phyloP scores from a whole-genome alignment of 2,113 vertebrate genomes.

The Opisthocomus hoazin region DNA sequence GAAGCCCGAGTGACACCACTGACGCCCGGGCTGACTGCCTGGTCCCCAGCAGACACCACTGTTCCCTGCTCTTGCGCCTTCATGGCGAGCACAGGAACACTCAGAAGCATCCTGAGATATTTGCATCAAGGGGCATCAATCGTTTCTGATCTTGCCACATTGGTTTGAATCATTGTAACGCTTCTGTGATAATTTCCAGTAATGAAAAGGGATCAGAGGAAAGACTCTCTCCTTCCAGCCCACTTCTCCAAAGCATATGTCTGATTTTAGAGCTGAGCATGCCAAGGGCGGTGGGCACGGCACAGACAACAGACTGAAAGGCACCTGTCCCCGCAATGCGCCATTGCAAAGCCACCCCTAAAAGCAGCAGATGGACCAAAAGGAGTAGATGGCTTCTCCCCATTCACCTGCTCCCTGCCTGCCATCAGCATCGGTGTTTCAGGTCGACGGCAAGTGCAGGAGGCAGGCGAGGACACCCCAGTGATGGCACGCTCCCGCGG shows the following conservation, averaged over 20 bases:
- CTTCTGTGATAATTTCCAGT: neutral
- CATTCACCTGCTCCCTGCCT: neutral
- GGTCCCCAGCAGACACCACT: neutral
- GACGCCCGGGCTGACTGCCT: neutral
- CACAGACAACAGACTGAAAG: neutral
- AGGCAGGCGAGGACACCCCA: neutral
- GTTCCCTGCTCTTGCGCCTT: neutral
- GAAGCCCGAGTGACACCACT: accelerated
- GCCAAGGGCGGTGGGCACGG: neutral
- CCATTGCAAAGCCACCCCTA: neutral
- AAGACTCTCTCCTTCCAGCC: neutral
- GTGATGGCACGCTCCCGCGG: accelerated
- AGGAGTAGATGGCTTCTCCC: neutral
- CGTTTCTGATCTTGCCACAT: neutral
- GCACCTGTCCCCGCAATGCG: neutral
- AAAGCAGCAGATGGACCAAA: neutral
- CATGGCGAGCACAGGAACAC: neutral
- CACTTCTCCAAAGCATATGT: neutral
- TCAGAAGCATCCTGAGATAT: neutral
- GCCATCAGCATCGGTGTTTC: neutral
- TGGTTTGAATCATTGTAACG: neutral
- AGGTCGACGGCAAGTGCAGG: neutral
- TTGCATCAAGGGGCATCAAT: neutral
- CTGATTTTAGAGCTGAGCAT: neutral
- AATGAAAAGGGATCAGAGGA: neutral